phyloP scores from a whole-genome alignment of 2,888 invertebrate species.

The Thalpophila matura region DNA sequence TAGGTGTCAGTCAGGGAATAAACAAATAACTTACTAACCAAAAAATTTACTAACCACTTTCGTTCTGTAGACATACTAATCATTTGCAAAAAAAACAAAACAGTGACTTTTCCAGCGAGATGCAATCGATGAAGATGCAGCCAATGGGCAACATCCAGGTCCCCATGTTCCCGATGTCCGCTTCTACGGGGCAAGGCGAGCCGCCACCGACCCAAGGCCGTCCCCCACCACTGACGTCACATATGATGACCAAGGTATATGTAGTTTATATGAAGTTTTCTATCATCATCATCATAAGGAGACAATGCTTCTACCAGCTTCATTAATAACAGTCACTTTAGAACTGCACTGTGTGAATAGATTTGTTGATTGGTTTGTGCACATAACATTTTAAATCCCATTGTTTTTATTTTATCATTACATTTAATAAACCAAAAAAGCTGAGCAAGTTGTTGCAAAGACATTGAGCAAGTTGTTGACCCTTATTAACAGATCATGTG shows the following conservation, averaged over 20 bases:
- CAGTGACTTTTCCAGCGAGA: slow-evolving; percentile 87
- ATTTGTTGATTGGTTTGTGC: slow-evolving; percentile 12
- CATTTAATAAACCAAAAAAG: too few relatives aligned
- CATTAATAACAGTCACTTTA: not conserved
- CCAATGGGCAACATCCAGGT: slow-evolving; percentile 90
- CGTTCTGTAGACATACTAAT: slow-evolving; percentile 48
- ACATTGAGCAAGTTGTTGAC: too few relatives aligned
- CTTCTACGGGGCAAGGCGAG: slow-evolving; percentile 82
- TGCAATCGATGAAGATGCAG: slow-evolving; percentile 91
- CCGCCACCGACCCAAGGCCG: slow-evolving; percentile 80
- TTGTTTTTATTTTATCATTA: too few relatives aligned
- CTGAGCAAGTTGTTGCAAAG: too few relatives aligned
- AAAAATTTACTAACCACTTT: slow-evolving; percentile 39
- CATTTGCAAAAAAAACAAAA: slow-evolving; percentile 41
- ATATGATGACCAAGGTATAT: slow-evolving; percentile 92
- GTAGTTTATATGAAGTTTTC: slow-evolving; percentile 4
- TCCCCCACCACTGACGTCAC: slow-evolving; percentile 90
- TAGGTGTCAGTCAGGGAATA: slow-evolving; percentile 1
- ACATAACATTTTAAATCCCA: not conserved
- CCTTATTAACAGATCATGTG: too few relatives aligned
- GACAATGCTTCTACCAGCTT: slow-evolving; percentile 16
- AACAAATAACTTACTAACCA: slow-evolving; percentile 27
- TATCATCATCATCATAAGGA: not conserved
- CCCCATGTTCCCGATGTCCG: slow-evolving; percentile 93
- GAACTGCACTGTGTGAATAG: not conserved